Conservation (phyloP, 92 coral and sea anemone species). For the Siderastrea siderea region DNA sequence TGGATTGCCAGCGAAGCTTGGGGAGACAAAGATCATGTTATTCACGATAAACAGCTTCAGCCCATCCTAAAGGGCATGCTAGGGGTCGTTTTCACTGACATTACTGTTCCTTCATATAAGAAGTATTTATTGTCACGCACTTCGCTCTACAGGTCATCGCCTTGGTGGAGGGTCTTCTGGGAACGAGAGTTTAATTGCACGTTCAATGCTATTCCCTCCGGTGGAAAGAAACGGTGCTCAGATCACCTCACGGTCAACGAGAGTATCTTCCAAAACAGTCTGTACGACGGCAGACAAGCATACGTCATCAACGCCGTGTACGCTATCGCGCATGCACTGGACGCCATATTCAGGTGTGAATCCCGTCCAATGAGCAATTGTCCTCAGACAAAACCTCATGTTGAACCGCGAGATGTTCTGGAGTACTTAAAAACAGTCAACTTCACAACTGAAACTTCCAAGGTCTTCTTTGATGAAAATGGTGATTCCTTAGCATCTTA, state of each 20-base stretch:
- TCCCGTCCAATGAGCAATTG: slow-evolving; percentile 54
- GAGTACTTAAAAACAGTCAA: slow-evolving; percentile 67
- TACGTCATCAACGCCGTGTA: slow-evolving; percentile 89
- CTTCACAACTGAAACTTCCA: slow-evolving; percentile 51
- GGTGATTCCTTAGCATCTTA: slow-evolving; percentile 79
- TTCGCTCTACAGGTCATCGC: slow-evolving; percentile 63
- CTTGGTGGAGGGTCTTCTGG: slow-evolving; percentile 88
- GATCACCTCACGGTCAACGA: slow-evolving; percentile 46
- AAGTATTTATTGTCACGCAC: slow-evolving; percentile 57
- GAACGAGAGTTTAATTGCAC: slow-evolving; percentile 66
- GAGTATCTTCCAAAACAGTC: slow-evolving; percentile 33
- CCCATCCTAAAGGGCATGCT: slow-evolving; percentile 74
- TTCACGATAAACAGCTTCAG: slow-evolving; percentile 18
- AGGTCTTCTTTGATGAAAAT: slow-evolving; percentile 75
- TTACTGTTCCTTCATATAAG: slow-evolving; percentile 60
- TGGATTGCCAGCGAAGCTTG: slow-evolving; percentile 92
- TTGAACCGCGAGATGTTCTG: slow-evolving; percentile 68
- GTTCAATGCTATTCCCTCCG: slow-evolving; percentile 33
- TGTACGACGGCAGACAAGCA: slow-evolving; percentile 73
- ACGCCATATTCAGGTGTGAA: slow-evolving; percentile 66
- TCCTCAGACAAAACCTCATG: slow-evolving; percentile 58
- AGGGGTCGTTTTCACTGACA: slow-evolving; percentile 73
- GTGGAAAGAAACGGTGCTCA: slow-evolving; percentile 41
- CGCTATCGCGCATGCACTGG: slow-evolving; percentile 92
- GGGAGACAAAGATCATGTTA: slow-evolving; percentile 49